Percentiles rank a stretch among this genome's conserved stretches.
Conservation (phyloP, 2,888 invertebrate genomes). For the Abrostola tripartita region DNA sequence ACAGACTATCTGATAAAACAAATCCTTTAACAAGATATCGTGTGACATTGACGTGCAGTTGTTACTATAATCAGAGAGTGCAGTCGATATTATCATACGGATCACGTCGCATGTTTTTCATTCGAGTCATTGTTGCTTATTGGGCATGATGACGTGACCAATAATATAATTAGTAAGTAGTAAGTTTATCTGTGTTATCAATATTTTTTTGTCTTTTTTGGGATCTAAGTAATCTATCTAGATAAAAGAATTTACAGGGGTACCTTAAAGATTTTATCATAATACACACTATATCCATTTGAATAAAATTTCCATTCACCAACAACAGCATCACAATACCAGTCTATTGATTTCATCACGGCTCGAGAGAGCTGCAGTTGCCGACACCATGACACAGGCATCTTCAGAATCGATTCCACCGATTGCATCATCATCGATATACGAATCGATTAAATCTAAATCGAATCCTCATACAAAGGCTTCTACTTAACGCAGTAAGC, state of each 20-base stretch:
- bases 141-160: background rate
- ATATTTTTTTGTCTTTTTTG: background rate
- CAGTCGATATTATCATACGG: slow-evolving; percentile 40
- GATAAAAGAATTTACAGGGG: too few relatives aligned
- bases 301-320: slow-evolving; percentile 18
- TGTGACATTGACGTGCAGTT: slow-evolving; percentile 33
- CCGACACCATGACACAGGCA: slow-evolving; percentile 51
- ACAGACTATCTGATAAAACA: slow-evolving; percentile 35
- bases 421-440: slow-evolving; percentile 55
- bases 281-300: background rate
- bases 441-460: slow-evolving; percentile 59
- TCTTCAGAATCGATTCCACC: slow-evolving; percentile 46
- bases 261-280: too few relatives aligned
- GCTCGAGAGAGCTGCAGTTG: slow-evolving; percentile 21
- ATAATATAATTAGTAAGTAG: slow-evolving; percentile 7
- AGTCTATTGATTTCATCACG: slow-evolving; percentile 19
- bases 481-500: slow-evolving; percentile 62
- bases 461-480: slow-evolving; percentile 58
- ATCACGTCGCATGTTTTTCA: slow-evolving; percentile 28
- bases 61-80: slow-evolving; percentile 34
- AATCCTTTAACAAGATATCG: slow-evolving; percentile 35
- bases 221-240: too few relatives aligned
- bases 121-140: slow-evolving; percentile 26
- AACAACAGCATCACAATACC: slow-evolving; percentile 17
- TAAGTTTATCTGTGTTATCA: background rate